Evolutionary conservation across 2,888 invertebrate genomes (phyloP), one percentile per base, ranked within the genome.

Genomic region (Tinea semifulvella): DNA sequence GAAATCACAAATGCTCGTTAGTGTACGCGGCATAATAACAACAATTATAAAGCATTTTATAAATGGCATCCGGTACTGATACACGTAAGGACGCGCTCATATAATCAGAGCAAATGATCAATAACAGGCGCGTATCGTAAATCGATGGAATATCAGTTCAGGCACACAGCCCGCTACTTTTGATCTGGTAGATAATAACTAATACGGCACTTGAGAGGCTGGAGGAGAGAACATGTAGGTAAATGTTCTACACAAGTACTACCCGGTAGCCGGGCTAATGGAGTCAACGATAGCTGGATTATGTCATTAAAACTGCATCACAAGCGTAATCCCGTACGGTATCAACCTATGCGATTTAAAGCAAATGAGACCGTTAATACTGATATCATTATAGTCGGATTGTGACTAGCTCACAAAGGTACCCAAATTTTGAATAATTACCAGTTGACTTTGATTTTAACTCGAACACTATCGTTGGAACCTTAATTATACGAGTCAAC

Each of bases 261-360:
- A 40, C 18, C 19, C 61, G 60, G 64, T 64, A 69, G 69, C 67
- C 53, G 52, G 63, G 63, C 65, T 75, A 73, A 76, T 74, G 62
- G 68, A 74, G 65, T 67, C 68, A 68, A 68, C 71, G 67, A 68
- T 73, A 72, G 68, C 65, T 61, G 64, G 64, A 75, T 75, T 73
- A 73, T 68, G 65, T 68, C 73, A 76, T 77, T 74, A 77, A 74
- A 75, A 68, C 68, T 73, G 69, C 71, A 75, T 74, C 71, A 67
- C 56, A 62, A 60, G 63, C 2, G 40, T 20, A 40, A 22, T 20
- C 22, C n/a, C 4, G 16, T n/a, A 18, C 13, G 35, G n/a, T n/a
- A n/a, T n/a, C n/a, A n/a, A n/a, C n/a, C n/a, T n/a, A n/a, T n/a
- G n/a, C n/a, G n/a, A n/a, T n/a, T n/a, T n/a, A n/a, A n/a, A n/a